Evolutionary conservation across 2,888 invertebrate genomes (phyloP), one percentile per base, ranked within the genome.

Genomic region (Mechanitis messenoides): DNA sequence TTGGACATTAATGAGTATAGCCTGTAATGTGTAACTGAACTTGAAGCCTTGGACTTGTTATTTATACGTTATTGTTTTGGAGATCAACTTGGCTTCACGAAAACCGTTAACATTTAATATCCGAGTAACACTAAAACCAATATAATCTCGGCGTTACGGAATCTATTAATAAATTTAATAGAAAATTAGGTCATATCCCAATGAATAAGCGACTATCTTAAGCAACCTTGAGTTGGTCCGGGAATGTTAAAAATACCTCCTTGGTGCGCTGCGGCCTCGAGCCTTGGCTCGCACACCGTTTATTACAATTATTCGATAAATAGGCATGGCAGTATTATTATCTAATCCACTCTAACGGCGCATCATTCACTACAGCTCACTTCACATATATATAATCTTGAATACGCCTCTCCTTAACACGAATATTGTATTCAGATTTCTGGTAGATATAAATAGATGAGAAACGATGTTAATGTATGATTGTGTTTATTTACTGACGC

Each of bases 171-270:
- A 83, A 72, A 69, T 76, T 74, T 77, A 77, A 78, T 80, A 70
- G 77, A 79, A 83, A 89, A 88, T 88, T 88, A 84, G 89, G 89
- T 89, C 89, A 89, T 88, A 87, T 84, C 81, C 81, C 77, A 79
- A 86, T 85, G 87, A 85, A 88, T 88, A 87, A 85, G 80, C 83
- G 80, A 77, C 81, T 83, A 84, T 88, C 86, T 87, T 80, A 78
- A 82, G 77, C 85, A 88, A 88, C 89, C 89, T 90, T 89, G 89
- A 84, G 83, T 80, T 85, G 87, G 83, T 85, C 87, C 82, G 89
- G 85, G 89, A 88, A 89, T 89, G 90, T 90, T 90, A 90, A 88
- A 90, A 89, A 89, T 90, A 90, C 87, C 87, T 74, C 78, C 79
- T 83, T 80, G 78, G 75, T 75, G 72, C 75, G 74, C 60, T 73